Evolutionary conservation across 2,113 vertebrate genomes (phyloP), one percentile per base, ranked within the genome.

Genomic region (Bucco capensis): DNA sequence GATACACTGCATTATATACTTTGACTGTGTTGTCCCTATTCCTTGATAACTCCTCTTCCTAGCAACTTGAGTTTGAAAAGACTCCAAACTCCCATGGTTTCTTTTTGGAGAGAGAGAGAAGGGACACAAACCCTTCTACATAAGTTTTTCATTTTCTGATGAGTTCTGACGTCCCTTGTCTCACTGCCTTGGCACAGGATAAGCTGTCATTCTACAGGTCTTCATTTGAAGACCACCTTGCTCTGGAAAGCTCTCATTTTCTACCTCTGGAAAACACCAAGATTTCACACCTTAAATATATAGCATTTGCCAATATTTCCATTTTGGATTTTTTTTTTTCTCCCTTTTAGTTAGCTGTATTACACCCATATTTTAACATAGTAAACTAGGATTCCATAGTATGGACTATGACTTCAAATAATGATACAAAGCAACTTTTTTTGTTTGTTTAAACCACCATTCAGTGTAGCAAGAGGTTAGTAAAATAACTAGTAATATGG

Each of bases 51-150:
- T n/a, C 61, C 71, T 49, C 35, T 56, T 88, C 47, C 76, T 35
- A 58, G 38, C 8, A 61, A 46, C 19, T 71, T 1, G 0, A 90
- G 61, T 2, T 54, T 47, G 17, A 82, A 54, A 19, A 50, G 27
- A 60, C 31, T 50, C 30, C 31, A 5, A n/a, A 53, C 13, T 18
- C 18, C 2, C 30, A 37, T 0, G 3, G 8, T 25, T 74, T 81
- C 23, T 37, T 87, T 72, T 31, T 31, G 10, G 19, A 38, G 31
- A 42, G 19, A 5, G 35, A 5, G 1, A 5, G 4, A 51, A 88
- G 15, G 42, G 30, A 40, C 24, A 72, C 8, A 81, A 86, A 81
- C 14, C 5, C 31, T 38, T 15, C 19, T 24, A 17, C 0, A 0
- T 4, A n/a, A 53, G 12, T 35, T 27, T 71, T 85, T 69, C 5